Percentiles rank a stretch among this genome's conserved stretches.
Evolutionary conservation across 1,140 invertebrate species (phyloP).

Genomic region (Heliconius hewitsoni): DNA sequence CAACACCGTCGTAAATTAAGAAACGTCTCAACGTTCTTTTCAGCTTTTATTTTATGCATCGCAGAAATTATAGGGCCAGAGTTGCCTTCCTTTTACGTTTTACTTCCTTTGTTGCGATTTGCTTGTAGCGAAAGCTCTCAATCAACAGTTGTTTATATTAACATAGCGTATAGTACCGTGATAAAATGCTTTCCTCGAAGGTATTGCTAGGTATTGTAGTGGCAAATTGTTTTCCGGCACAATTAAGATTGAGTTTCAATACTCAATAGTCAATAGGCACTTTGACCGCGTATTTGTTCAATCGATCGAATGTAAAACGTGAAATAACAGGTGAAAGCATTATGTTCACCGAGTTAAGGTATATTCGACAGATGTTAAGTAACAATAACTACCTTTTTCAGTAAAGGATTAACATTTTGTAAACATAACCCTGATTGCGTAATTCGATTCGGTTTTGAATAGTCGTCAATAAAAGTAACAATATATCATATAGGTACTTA

Average conservation of each 20-base stretch:
- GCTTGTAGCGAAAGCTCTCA: constrained; percentile 42
- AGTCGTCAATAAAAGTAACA: too few relatives aligned
- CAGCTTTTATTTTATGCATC: constrained; percentile 62
- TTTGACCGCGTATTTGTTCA: constrained; percentile 39
- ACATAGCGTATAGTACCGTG: constrained; percentile 48
- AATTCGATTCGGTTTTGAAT: neutral
- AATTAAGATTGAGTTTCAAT: constrained; percentile 72
- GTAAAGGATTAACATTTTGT: constrained; percentile 22
- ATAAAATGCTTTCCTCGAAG: constrained; percentile 53
- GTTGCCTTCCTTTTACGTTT: constrained; percentile 35
- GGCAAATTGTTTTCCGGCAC: constrained; percentile 44
- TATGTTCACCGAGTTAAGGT: constrained; percentile 46
- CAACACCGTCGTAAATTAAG: constrained; percentile 73
- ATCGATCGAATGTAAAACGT: constrained; percentile 60
- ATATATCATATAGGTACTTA: too few relatives aligned
- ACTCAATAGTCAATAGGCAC: constrained; percentile 61
- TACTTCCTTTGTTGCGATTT: constrained; percentile 41
- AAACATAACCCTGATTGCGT: constrained; percentile 32
- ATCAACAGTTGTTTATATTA: constrained; percentile 39
- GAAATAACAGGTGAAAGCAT: constrained; percentile 54
- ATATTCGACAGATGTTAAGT: constrained; percentile 55
- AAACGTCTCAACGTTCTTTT: constrained; percentile 63
- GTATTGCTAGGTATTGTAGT: constrained; percentile 28
- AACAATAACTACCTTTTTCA: constrained; percentile 39
- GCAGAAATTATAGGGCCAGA: constrained; percentile 47